Evolutionary conservation across 2,797 vertebrate species (phyloP), one percentile per base, ranked within the genome.

Genomic region (Erethizon dorsatum): DNA sequence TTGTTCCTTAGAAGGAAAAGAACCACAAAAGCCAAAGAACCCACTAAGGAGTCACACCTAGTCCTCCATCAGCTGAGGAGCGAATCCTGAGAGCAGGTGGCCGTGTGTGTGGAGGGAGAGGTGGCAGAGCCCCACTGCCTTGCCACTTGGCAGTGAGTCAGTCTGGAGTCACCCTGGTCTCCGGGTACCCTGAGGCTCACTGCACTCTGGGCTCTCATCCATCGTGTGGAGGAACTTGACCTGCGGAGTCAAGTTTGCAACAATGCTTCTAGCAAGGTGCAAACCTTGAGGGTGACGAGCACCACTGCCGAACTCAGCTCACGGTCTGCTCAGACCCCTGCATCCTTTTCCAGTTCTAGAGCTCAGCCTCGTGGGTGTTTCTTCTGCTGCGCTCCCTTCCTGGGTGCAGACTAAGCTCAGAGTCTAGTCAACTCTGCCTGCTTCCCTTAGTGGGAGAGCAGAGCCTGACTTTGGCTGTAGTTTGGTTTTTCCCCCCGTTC

Each of bases 1-100:
- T 50, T 61, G 54, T 95, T 97, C 41, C 85, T 95, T 88, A 94
- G 90, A 88, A 93, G 82, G n/a, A 33, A 88, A 89, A 45, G 20
- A n/a, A 20, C 50, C 82, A 85, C 45, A 33, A 63, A 93, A 90
- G 6, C 86, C 47, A 52, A 79, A 52, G 67, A 37, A 7, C 22
- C 45, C 87, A 17, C 26, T 31, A 65, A 92, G 73, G 15, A 11
- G 59, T 82, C 52, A 8, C 22, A 45, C 37, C 67, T 31, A 18
- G 47, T 24, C 37, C 83, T 56, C 61, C 26, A 37, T 83, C 20
- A 24, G 45, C 65, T 33, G 57, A 50, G 45, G 45, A 69, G 15
- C 12, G 56, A 41, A 82, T 80, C 77, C 73, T 13, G 1, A 65
- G n/a, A 56, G 24, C 56, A 65, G 84, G n/a, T 0, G 41, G 67